Base-by-base conservation (phyloP, 2,888 invertebrate species). In the Slavum lentiscoides region DNA sequence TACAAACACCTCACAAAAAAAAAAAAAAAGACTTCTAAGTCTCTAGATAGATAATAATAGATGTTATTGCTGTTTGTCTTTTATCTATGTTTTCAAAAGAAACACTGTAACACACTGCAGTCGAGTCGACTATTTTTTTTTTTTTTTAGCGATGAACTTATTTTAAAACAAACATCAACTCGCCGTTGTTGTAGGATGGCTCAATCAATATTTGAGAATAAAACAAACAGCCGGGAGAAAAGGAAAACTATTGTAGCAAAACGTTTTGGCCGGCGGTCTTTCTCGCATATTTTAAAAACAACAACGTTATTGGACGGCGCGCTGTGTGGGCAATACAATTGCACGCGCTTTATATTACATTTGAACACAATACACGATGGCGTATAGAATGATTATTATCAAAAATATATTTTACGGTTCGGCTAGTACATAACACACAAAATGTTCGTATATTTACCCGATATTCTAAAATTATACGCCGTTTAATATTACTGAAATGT, bases 161-260 rank as follows among this genome's bases (percentile, higher is more conserved):
- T 64, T 53, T n/a, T 2, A 53, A 64, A 74, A 62, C 30, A 30
- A 74, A 30, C 62, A 62, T 49, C 37, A 74, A 37, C 30, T n/a
- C 37, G 53, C 53, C 37, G 23, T 21, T 64, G 5, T n/a, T 2
- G 9, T 53, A 9, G 15, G 1, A 23, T 13, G n/a, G 59, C 4
- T 21, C 49, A 0, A 49, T 19, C 37, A 1, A 17, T 53, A 53
- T 53, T 53, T 64, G 64, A 21, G 15, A 49, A 37, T 74, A 53
- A 74, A 64, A 64, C 64, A 64, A 74, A 69, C 19, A 69, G 30
- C 30, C 55, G 15, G 30, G 5, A 11, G 19, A 30, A 55, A 69
- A 69, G 19, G 19, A 11, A 39, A 19, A 17, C 30, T 62, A 37
- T 17, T 9, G 43, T 53, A 53, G 21, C 2, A 23, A 68, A 23